These are phyloP conservation scores for Vireo altiloquus DNA, from an alignment of 2,113 vertebrate genomes.

Conservation along the genomic window DNA sequence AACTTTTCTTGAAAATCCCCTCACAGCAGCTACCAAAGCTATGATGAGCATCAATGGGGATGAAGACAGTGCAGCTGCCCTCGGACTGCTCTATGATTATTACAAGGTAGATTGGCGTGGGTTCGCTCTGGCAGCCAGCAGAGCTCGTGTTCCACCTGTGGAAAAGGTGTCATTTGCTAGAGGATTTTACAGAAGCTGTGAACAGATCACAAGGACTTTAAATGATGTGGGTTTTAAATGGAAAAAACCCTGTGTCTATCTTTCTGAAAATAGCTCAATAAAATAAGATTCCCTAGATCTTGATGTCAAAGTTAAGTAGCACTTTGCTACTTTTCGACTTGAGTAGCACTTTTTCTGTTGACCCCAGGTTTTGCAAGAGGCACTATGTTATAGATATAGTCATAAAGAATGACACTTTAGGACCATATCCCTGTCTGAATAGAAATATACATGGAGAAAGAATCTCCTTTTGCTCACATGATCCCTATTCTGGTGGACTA, in stretches of 20 bases:
- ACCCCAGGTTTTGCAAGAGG: neutral
- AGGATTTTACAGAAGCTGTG: slow-evolving; percentile 14
- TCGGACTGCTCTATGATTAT: slow-evolving; percentile 96
- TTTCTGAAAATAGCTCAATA: neutral
- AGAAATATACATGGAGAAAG: neutral
- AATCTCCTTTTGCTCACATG: neutral
- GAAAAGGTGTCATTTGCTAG: slow-evolving; percentile 11
- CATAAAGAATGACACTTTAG: neutral
- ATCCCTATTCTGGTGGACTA: rapidly evolving
- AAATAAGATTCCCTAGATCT: neutral
- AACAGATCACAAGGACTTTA: slow-evolving; percentile 10
- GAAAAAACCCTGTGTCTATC: neutral
- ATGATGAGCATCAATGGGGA: slow-evolving; percentile 99
- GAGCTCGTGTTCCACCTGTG: neutral
- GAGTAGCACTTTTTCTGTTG: neutral
- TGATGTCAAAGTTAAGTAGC: neutral
- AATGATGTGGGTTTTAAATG: neutral
- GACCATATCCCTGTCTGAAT: neutral
- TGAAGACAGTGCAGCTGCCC: slow-evolving; percentile 93
- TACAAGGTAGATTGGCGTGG: slow-evolving; percentile 83
- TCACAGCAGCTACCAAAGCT: slow-evolving; percentile 97
- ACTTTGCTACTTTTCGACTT: neutral
- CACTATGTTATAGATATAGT: neutral
- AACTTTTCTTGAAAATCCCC: slow-evolving; percentile 96
- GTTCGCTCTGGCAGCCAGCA: neutral